Base-by-base conservation (phyloP, 53 echinoderm and acorn worm species). In the Patiria pectinifera region DNA sequence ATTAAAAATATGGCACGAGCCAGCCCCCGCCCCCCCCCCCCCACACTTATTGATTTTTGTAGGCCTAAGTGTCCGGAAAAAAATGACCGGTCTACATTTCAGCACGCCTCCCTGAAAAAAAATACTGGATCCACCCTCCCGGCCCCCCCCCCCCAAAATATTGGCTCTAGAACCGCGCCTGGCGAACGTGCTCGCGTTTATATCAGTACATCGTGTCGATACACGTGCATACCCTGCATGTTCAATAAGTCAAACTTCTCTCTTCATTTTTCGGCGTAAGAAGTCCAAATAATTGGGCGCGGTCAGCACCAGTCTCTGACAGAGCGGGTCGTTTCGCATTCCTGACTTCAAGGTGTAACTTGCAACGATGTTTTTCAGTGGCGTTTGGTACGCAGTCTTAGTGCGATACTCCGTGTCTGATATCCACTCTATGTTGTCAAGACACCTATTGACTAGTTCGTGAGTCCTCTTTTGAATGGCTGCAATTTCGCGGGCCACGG, bases 251-350 rank as follows among this genome's bases (percentile, higher is more conserved):
- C 35, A 83, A 60, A 61, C 11, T 62, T 85, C 46, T 5, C 45
- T 61, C n/a, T 45, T 69, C 85, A 85, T 85, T 85, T 70, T 66
- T 45, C 70, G 85, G 22, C 85, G 85, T 8, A 85, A n/a, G 85
- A 69, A 47, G 16, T 85, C 85, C 71, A 85, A 70, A 19, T 47
- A 85, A 18, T 85, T 85, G 6, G 85, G 69, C 10, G 71, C 85
- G 11, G 85, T 59, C 3, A 85, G 85, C 8, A 69, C 85, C 69
- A 85, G 1, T 70, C 85, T 59, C 11, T 85, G 85, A 26, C 85
- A 85, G 6, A 85, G 45, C 3, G 85, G 69, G n/a, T 85, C 85
- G 15, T 70, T 47, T n/a, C 19, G 43, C 71, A 70, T 70, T 21
- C 2, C 45, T 7, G 19, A 18, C 47, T 70, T 85, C 46, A 85